Evolutionary conservation across 2,888 invertebrate genomes (phyloP).

Genomic region (Troilus luridus): DNA sequence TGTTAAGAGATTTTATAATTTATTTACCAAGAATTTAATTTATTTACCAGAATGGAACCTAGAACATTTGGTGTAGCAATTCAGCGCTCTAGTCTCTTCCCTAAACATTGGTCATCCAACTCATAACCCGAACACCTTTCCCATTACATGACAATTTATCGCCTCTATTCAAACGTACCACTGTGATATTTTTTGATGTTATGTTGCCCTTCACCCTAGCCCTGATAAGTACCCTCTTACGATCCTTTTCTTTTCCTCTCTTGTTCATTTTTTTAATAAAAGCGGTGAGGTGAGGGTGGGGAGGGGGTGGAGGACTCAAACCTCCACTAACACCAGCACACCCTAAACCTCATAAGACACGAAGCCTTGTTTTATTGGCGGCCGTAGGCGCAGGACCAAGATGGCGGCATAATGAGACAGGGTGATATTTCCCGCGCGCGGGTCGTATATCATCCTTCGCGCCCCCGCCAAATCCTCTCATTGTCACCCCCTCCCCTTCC

Average conservation of each 20-base stretch:
- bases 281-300: background rate
- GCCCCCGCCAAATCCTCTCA: slow-evolving; percentile 5
- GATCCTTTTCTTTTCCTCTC: background rate
- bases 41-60: too few species aligned
- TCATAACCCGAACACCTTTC: too few species aligned
- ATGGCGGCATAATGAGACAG: slow-evolving; percentile 51
- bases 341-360: background rate
- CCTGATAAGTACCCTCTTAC: background rate
- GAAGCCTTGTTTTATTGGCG: slow-evolving; percentile 55
- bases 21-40: too few species aligned
- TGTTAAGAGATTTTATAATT: too few species aligned
- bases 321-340: background rate
- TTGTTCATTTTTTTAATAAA: slow-evolving; percentile 3
- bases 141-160: too few species aligned
- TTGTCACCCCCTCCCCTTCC: background rate
- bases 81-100: too few species aligned
- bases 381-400: slow-evolving; percentile 39
- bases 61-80: too few species aligned
- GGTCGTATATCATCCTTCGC: slow-evolving; percentile 29
- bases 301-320: slow-evolving; percentile 38
- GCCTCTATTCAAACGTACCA: too few species aligned
- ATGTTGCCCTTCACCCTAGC: background rate
- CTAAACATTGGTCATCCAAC: too few species aligned
- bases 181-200: background rate
- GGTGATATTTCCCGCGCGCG: slow-evolving; percentile 49